Conservation (phyloP, 2,888 invertebrate genomes). For the Eupsilia transversa region DNA sequence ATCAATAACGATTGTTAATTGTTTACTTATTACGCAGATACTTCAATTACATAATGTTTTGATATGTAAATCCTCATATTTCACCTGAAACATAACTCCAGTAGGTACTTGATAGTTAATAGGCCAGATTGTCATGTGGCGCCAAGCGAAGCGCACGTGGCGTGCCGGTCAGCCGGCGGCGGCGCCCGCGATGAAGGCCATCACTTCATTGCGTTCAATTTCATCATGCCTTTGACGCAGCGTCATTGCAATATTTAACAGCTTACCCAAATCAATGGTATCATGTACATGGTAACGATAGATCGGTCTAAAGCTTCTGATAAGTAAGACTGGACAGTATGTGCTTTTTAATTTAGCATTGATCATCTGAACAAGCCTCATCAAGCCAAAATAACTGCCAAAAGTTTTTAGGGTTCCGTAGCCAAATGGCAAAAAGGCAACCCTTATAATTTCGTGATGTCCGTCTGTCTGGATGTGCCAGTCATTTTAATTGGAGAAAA, state of each 20-base stretch:
- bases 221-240: constrained; percentile 73
- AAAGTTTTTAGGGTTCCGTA: background rate
- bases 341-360: constrained; percentile 13
- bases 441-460: background rate
- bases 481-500: too few relatives aligned
- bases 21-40: constrained; percentile 24
- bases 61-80: constrained; percentile 40
- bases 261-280: constrained; percentile 57
- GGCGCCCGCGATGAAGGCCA: constrained; percentile 78
- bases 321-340: background rate
- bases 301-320: constrained; percentile 7
- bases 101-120: constrained; percentile 60
- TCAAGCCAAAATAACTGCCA: background rate
- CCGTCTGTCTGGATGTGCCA: background rate
- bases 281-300: constrained; percentile 4
- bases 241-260: constrained; percentile 55
- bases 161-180: constrained; percentile 67
- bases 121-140: constrained; percentile 71
- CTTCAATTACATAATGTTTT: constrained; percentile 39
- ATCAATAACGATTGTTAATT: background rate
- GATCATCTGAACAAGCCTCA: background rate
- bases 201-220: constrained; percentile 76
- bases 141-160: constrained; percentile 66
- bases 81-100: constrained; percentile 49
- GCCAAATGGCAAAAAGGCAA: background rate